Base-by-base conservation (phyloP, 2,113 vertebrate genomes). In the Microcebus jonahi region DNA sequence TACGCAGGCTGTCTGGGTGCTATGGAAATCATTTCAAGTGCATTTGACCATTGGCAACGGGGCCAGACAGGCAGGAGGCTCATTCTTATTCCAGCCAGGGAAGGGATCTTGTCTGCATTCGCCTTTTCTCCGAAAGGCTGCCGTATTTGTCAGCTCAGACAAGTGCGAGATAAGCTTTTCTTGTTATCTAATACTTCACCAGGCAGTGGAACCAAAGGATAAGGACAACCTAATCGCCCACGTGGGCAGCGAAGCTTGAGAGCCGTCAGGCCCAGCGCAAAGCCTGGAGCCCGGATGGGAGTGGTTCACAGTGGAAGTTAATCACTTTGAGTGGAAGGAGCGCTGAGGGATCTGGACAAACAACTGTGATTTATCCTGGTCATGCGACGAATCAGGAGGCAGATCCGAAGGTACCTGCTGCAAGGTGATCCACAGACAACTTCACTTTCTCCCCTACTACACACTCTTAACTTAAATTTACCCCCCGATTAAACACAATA, bases 171-270 rank as follows among this genome's bases (percentile, higher is more conserved):
- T 98, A 98, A 98, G 97, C 97, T 96, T 97, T 97, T 92, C 95
- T 97, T n/a, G 65, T 98, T 98, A 99, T 98, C 98, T 98, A 98
- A 94, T 98, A 98, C 98, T 98, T 99, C 97, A 98, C 97, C 97
- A 98, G 97, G 98, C 98, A 97, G 98, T 97, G 97, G 97, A 98
- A 98, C 97, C 88, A 97, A 98, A 98, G 98, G 98, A 98, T 98
- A 98, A 98, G 97, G 97, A 98, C 96, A 98, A 96, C 96, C 97
- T 98, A 98, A 98, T 97, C 96, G 96, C 95, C 98, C 98, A 90
- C 93, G 96, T 97, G 98, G 97, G 96, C 96, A 98, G 97, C 91
- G 97, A 97, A 98, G 98, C 97, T 96, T 86, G 96, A 98, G 94
- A 85, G 97, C 97, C 95, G 95, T 96, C 97, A 97, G 97, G 93